Evolutionary conservation across 1,140 invertebrate genomes (phyloP).

Genomic region (Pristionchus pacificus): DNA sequence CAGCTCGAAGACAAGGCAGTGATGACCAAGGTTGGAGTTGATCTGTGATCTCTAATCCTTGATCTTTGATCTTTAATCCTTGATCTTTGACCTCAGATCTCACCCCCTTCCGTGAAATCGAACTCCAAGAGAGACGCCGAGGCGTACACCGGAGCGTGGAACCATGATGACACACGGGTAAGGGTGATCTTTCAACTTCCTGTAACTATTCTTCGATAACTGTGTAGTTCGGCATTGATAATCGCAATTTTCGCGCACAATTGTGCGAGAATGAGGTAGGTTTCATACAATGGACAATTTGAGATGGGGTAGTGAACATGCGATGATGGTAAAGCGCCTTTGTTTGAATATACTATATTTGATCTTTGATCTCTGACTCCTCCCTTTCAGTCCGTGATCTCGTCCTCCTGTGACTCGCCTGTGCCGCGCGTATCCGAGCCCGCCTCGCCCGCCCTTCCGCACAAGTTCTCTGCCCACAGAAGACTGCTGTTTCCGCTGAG

Average conservation of each 20-base stretch:
- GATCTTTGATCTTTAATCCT: no score
- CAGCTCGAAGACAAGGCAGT: constrained; percentile 33
- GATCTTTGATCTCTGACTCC: no score
- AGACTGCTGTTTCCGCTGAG: constrained; percentile 50
- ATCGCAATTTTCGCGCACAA: no score
- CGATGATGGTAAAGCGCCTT: no score
- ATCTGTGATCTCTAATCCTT: no score
- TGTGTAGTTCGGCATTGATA: no score
- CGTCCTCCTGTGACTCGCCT: constrained; percentile 27
- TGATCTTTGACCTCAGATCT: no score
- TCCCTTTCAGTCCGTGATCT: constrained; percentile 11
- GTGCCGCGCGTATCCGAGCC: constrained; percentile 49
- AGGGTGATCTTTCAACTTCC: background rate
- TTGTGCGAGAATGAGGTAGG: no score
- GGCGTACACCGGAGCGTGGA: constrained; percentile 16
- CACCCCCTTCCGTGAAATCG: background rate
- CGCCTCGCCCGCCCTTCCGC: constrained; percentile 50
- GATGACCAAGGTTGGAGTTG: constrained; percentile 17
- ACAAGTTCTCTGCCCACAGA: constrained; percentile 48
- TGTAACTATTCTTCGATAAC: no score
- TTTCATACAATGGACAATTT: no score
- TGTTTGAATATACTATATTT: no score
- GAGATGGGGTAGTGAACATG: no score
- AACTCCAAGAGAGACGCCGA: constrained; percentile 16
- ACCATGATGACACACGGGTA: constrained; percentile 5